These are phyloP conservation scores for Myodes glareolus DNA, from an alignment of 2,113 vertebrate species.

Conservation along the genomic window DNA sequence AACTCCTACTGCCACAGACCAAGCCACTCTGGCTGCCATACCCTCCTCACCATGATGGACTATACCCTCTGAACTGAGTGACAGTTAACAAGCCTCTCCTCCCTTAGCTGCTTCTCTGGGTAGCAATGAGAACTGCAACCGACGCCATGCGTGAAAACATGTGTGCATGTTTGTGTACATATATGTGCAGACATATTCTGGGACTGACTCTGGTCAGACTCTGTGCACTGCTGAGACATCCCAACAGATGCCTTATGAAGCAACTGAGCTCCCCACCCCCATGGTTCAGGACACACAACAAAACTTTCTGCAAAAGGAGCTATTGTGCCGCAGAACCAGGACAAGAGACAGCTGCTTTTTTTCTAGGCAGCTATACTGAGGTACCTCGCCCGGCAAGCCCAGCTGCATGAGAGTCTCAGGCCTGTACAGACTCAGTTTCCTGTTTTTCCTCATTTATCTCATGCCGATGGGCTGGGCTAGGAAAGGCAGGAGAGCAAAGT, in stretches of 20 bases:
- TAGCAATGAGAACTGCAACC: not conserved
- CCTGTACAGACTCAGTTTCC: not conserved
- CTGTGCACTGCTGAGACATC: not conserved
- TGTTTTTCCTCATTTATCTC: not conserved
- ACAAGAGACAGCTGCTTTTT: not conserved
- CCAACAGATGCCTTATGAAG: not conserved
- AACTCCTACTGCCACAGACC: not conserved
- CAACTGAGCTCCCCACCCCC: not conserved
- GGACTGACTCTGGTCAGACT: too few species aligned
- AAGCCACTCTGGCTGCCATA: too few species aligned
- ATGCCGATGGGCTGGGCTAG: rapidly evolving
- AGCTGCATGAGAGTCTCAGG: not conserved
- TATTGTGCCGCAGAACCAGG: not conserved
- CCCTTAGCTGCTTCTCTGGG: not conserved
- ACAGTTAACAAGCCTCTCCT: not conserved
- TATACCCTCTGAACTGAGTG: not conserved
- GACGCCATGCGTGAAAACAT: not conserved
- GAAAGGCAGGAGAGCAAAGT: not conserved
- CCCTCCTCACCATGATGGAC: too few species aligned
- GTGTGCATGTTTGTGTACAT: too few species aligned
- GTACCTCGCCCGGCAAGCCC: not conserved
- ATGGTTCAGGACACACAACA: not conserved
- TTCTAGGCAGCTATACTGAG: not conserved
- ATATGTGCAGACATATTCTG: not conserved
- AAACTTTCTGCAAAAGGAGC: not conserved